Conservation (phyloP, 2,888 invertebrate species). For the Liopterus haemorrhoidalis region DNA sequence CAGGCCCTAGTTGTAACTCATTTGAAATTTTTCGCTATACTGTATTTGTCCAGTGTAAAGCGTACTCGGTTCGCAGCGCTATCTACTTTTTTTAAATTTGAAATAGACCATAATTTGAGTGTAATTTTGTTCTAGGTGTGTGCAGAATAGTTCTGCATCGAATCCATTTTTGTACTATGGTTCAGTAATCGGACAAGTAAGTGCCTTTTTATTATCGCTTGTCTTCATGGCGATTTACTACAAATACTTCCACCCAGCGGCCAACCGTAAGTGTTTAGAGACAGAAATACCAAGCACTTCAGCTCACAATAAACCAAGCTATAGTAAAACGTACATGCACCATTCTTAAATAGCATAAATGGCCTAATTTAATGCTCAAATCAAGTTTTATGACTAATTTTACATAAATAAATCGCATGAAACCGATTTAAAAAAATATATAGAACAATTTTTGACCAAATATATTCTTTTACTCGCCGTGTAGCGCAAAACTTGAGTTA, state of each 20-base stretch:
- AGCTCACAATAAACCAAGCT: constrained; percentile 41
- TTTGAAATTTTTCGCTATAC: too few relatives aligned
- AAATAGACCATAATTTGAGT: background rate
- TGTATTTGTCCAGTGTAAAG: too few relatives aligned
- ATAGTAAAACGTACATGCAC: constrained; percentile 43
- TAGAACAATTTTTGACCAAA: too few relatives aligned
- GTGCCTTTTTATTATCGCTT: constrained; percentile 43
- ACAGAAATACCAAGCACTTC: constrained; percentile 31
- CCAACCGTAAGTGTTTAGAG: constrained; percentile 18
- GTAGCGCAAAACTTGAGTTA: too few relatives aligned
- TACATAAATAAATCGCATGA: too few relatives aligned
- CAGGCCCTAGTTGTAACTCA: too few relatives aligned
- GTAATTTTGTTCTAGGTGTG: constrained; percentile 41
- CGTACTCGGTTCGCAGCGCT: too few relatives aligned
- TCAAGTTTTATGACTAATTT: too few relatives aligned
- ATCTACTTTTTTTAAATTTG: background rate
- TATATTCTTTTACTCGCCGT: too few relatives aligned
- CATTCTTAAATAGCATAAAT: too few relatives aligned
- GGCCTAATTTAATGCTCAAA: too few relatives aligned
- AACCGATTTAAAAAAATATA: too few relatives aligned
- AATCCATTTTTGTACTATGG: constrained; percentile 45
- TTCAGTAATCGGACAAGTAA: constrained; percentile 43
- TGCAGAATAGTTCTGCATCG: constrained; percentile 43
- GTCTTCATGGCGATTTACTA: constrained; percentile 46
- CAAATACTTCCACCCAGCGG: constrained; percentile 45